Percentiles rank a stretch among this genome's conserved stretches.
These are phyloP conservation scores for Diploptera punctata DNA, from an alignment of 2,888 invertebrate genomes.

Conservation along the genomic window DNA sequence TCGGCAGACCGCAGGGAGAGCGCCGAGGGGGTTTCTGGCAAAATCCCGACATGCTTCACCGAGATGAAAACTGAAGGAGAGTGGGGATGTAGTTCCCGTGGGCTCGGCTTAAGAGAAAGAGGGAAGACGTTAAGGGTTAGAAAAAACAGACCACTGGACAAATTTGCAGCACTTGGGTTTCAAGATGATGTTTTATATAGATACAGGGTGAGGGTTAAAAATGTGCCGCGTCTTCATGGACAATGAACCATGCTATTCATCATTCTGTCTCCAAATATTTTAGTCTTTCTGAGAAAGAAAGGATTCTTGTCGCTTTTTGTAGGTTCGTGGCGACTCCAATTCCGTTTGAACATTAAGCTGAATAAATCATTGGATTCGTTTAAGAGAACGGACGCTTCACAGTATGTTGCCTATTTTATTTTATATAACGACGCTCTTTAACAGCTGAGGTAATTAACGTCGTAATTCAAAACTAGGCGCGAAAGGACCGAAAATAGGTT, in stretches of 20 bases:
- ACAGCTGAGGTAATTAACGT: too few relatives aligned
- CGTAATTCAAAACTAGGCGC: too few relatives aligned
- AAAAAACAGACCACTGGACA: conserved; percentile 9
- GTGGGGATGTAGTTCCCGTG: neutral
- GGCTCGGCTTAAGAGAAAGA: conserved; percentile 2
- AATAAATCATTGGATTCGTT: too few relatives aligned
- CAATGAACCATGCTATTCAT: neutral
- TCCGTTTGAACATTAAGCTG: too few relatives aligned
- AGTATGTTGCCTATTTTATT: too few relatives aligned
- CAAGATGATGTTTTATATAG: conserved; percentile 3
- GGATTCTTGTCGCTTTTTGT: too few relatives aligned
- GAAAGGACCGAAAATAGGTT: too few relatives aligned
- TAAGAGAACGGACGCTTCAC: too few relatives aligned
- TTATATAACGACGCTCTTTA: too few relatives aligned
- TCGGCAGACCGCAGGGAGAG: conserved; percentile 4
- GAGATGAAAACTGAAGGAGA: conserved; percentile 22
- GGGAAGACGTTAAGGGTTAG: neutral
- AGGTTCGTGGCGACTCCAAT: too few relatives aligned
- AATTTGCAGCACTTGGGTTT: conserved; percentile 13
- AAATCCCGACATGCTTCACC: conserved; percentile 24
- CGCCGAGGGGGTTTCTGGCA: neutral
- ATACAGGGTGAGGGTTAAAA: neutral
- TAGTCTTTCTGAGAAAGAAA: neutral
- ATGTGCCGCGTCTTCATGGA: neutral
- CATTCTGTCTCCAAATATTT: neutral